A percentile compares a stretch with the other conserved stretches of the same genome.
Evolutionary conservation across 2,797 vertebrate genomes (phyloP).

Genomic region (Falco naumanni): DNA sequence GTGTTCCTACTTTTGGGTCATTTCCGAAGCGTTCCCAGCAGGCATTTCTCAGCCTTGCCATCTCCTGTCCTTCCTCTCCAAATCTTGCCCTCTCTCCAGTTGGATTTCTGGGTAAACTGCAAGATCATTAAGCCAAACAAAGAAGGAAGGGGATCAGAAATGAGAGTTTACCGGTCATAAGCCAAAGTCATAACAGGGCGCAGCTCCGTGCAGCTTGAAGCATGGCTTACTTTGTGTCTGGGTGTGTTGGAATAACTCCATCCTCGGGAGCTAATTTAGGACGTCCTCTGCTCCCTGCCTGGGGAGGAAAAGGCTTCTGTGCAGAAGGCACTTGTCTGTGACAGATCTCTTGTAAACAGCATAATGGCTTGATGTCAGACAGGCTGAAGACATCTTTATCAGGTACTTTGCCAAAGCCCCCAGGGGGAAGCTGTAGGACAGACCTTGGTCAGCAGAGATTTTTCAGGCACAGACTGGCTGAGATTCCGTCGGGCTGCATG

Average conservation of each 20-base stretch:
- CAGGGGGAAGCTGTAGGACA: slow-evolving; percentile 9
- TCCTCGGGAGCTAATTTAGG: slow-evolving; percentile 27
- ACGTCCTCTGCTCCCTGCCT: slow-evolving; percentile 29
- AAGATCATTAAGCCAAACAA: neutral
- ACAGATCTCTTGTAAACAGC: slow-evolving; percentile 60
- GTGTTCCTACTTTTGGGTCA: neutral
- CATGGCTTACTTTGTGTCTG: neutral
- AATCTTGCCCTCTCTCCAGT: neutral
- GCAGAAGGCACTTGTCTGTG: slow-evolving; percentile 52
- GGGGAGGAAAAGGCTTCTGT: slow-evolving; percentile 26
- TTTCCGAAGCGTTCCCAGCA: slow-evolving; percentile 20
- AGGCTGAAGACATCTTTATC: slow-evolving; percentile 37
- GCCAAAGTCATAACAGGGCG: neutral
- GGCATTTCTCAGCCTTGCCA: neutral
- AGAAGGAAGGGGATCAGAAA: neutral
- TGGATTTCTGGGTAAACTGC: neutral
- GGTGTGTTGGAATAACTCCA: slow-evolving; percentile 34
- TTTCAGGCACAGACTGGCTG: neutral
- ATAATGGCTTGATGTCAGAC: slow-evolving; percentile 40
- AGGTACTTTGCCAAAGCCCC: slow-evolving; percentile 47
- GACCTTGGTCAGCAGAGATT: slow-evolving; percentile 41
- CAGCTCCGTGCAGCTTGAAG: neutral
- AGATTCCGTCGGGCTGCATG: neutral
- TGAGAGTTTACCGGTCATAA: neutral
- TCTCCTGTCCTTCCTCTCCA: neutral